These are phyloP conservation scores for Telenomus remus DNA, from an alignment of 1,140 invertebrate species.

Conservation along the genomic window DNA sequence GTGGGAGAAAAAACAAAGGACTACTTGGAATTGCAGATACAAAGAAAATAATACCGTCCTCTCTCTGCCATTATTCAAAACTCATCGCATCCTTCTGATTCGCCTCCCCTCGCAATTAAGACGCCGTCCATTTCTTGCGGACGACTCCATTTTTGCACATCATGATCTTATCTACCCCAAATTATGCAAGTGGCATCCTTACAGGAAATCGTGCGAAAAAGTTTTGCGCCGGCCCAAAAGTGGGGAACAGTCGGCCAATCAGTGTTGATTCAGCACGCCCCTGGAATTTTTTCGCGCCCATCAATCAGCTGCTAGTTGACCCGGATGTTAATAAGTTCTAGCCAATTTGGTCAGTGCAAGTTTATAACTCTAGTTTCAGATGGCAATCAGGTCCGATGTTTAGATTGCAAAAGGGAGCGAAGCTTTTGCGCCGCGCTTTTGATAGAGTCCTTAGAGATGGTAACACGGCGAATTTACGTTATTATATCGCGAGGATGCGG, in stretches of 20 bases:
- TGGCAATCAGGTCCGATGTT: no score
- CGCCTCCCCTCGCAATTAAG: slow-evolving; percentile 24
- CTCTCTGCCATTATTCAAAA: slow-evolving; percentile 20
- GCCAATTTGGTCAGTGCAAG: slow-evolving; percentile 13
- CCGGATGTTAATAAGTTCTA: slow-evolving; percentile 1
- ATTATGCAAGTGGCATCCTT: slow-evolving; percentile 33
- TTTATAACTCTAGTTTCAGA: no score
- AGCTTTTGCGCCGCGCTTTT: background rate
- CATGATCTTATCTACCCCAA: slow-evolving; percentile 36
- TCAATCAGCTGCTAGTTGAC: slow-evolving; percentile 24
- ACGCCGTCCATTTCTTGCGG: slow-evolving; percentile 17
- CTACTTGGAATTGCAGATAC: background rate
- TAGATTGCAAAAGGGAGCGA: no score
- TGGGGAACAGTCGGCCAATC: slow-evolving; percentile 7
- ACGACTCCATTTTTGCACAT: slow-evolving; percentile 36
- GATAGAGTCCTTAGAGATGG: slow-evolving; percentile 33
- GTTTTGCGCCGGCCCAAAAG: slow-evolving; percentile 7
- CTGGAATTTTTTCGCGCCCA: slow-evolving; percentile 14
- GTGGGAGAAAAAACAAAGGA: no score
- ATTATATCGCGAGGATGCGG: slow-evolving; percentile 15
- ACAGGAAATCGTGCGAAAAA: slow-evolving; percentile 37
- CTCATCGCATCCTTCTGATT: slow-evolving; percentile 10
- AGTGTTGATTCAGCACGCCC: no score
- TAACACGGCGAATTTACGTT: slow-evolving; percentile 40
- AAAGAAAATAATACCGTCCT: slow-evolving; percentile 4